Conservation (phyloP, 2,113 vertebrate genomes). For the Mustela lutreola region DNA sequence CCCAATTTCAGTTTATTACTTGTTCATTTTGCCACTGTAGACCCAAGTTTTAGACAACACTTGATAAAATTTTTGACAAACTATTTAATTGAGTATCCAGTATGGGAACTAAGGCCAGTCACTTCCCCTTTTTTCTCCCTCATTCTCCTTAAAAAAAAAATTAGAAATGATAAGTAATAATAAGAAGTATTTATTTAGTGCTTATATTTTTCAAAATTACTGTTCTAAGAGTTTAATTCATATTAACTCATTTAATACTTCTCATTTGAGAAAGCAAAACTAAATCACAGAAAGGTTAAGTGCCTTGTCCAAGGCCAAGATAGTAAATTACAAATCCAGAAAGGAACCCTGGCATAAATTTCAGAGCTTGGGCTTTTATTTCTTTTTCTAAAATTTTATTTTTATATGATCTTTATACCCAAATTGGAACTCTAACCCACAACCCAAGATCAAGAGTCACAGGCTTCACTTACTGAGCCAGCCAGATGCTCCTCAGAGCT, state of each 20-base stretch:
- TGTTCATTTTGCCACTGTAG: conserved; percentile 76
- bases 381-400: neutral
- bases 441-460: neutral
- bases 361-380: neutral
- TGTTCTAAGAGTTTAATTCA: neutral
- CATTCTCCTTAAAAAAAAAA: conserved; percentile 66
- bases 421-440: neutral
- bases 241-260: neutral
- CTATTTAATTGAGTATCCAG: conserved; percentile 67
- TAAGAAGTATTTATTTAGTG: neutral
- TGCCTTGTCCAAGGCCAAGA: neutral
- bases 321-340: neutral
- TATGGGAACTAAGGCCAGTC: conserved; percentile 69
- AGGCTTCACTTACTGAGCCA: neutral
- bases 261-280: neutral
- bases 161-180: neutral
- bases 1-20: conserved; percentile 72
- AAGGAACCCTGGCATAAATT: neutral
- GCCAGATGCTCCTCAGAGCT: neutral
- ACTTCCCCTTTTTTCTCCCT: conserved; percentile 44
- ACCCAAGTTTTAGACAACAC: conserved; percentile 77
- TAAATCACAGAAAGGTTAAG: neutral
- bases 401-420: neutral
- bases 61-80: conserved; percentile 80
- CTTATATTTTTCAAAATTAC: neutral